Evolutionary conservation across 2,888 invertebrate genomes (phyloP).

Genomic region (Chloroclysta siterata): DNA sequence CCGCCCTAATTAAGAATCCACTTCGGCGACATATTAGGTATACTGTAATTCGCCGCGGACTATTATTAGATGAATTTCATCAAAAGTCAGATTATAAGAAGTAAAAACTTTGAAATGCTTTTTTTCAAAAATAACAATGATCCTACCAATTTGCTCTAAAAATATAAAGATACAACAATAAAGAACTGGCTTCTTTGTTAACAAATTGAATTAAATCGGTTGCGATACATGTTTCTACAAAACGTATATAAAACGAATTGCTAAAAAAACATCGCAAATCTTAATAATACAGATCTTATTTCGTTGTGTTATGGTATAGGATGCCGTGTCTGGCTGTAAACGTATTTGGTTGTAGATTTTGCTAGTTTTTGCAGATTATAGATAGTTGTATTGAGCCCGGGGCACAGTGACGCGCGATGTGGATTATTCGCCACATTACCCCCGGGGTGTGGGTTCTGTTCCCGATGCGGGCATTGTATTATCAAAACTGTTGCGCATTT

Average conservation of each 20-base stretch:
- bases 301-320: conserved; percentile 30
- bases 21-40: background rate
- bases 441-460: conserved; percentile 63
- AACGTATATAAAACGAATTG: conserved; percentile 51
- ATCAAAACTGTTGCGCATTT: conserved; percentile 78
- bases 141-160: conserved; percentile 33
- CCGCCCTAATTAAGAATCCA: background rate
- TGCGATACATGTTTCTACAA: conserved; percentile 61
- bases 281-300: conserved; percentile 9
- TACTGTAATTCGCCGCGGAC: background rate
- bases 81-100: conserved; percentile 19
- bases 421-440: conserved; percentile 79
- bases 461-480: conserved; percentile 62
- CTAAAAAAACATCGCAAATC: conserved; percentile 34
- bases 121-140: conserved; percentile 17
- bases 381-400: conserved; percentile 60
- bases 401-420: conserved; percentile 72
- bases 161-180: conserved; percentile 61
- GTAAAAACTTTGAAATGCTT: background rate
- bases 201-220: conserved; percentile 77
- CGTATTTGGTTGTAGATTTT: conserved; percentile 45
- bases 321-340: conserved; percentile 13
- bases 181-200: conserved; percentile 65
- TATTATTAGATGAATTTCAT: conserved; percentile 1
- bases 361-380: conserved; percentile 79